Base-by-base conservation (phyloP, 2,888 invertebrate genomes). In the Pseudococcus viburni region DNA sequence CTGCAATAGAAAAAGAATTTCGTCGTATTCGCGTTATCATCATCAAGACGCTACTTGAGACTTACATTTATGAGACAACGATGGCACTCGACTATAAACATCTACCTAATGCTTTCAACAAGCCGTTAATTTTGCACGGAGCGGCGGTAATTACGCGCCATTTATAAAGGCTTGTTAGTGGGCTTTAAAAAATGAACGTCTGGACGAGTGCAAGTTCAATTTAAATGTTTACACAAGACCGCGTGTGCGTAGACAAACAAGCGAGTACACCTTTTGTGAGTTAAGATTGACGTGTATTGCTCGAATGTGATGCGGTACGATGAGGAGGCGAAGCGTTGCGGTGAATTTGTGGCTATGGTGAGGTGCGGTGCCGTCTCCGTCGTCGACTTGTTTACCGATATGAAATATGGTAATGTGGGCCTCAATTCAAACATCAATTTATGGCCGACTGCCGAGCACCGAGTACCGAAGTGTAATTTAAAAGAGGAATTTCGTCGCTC, bases 331-430 rank as follows among this genome's bases (percentile, higher is more conserved):
- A 33, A 3, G 26, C 1, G 26, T 33, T 33, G 33, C 33, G 68
- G 33, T 33, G 68, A 73, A 73, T 73, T 33, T 22, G 68, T 9
- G 59, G 59, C 26, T 33, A 3, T 59, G 59, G 19, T n/a, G n/a
- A 59, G 0, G 59, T 3, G 26, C 26, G 3, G 6, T 7, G 59
- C 1, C 59, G 59, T 59, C 59, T 6, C 19, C 68, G 68, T 22
- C 68, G 12, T 33, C 68, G 68, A 26, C 68, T 73, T 73, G 68
- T 73, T 73, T 73, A 73, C 68, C 68, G 68, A 73, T 73, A 73
- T 33, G 68, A 73, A 73, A 73, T 73, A 73, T 73, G 68, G 68
- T 73, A 73, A 73, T 73, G 68, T n/a, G 68, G 68, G 68, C 33
- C 68, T 22, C 33, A 73, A 73, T 73, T 73, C 33, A 73, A 73